Evolutionary conservation across 2,113 vertebrate species (phyloP).

Genomic region (Pachypanchax playfairii): DNA sequence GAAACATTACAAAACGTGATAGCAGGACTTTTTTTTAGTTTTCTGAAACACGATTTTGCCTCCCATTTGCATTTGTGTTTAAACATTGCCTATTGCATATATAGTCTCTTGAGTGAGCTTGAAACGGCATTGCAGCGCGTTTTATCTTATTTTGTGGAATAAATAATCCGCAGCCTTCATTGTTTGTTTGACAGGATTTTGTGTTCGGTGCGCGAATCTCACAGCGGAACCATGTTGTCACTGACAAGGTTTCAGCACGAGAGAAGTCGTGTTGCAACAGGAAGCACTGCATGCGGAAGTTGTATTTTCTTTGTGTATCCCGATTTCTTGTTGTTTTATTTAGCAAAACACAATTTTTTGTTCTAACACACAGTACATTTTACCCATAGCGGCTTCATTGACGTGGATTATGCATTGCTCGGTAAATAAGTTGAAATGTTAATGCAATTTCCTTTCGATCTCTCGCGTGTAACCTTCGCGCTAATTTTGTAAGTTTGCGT

Average conservation of each 20-base stretch:
- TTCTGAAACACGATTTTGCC: background rate
- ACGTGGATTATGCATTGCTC: constrained; percentile 63
- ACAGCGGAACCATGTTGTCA: constrained; percentile 72
- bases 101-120: too few species aligned
- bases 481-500: constrained; percentile 65
- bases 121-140: too few species aligned
- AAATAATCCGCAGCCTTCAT: constrained; percentile 11
- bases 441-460: constrained; percentile 28
- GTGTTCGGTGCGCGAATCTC: constrained; percentile 41
- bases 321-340: constrained; percentile 80
- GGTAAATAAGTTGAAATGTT: constrained; percentile 53
- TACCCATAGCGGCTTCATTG: constrained; percentile 9
- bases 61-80: background rate
- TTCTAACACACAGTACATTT: constrained; percentile 31
- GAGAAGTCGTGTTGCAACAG: constrained; percentile 73
- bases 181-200: constrained; percentile 49
- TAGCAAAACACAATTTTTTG: constrained; percentile 68
- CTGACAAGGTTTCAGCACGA: constrained; percentile 69
- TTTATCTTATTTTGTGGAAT: background rate
- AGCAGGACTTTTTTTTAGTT: background rate
- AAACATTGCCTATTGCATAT: too few species aligned
- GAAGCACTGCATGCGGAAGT: constrained; percentile 82
- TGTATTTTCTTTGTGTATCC: constrained; percentile 86
- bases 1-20: constrained; percentile 22
- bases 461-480: constrained; percentile 34